phyloP scores from a whole-genome alignment of 2,797 vertebrate species.

The Vipera ursinii region DNA sequence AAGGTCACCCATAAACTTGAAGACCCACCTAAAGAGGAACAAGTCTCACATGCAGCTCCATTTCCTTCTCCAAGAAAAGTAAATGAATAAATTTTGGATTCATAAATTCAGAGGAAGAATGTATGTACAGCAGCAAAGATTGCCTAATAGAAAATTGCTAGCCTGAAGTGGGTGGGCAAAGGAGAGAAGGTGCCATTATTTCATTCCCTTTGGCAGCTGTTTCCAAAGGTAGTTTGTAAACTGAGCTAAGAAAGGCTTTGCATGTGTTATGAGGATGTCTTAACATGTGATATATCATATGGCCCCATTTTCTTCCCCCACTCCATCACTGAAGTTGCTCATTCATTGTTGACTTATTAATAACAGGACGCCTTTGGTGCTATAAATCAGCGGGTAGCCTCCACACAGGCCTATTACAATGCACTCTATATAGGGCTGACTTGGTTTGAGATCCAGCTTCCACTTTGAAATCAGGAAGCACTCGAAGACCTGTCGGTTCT shows the following conservation, averaged over 20 bases:
- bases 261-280: neutral
- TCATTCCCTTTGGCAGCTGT: neutral
- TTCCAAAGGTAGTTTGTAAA: neutral
- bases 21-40: neutral
- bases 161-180: neutral
- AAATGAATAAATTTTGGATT: neutral
- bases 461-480: neutral
- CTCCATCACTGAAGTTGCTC: neutral
- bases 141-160: neutral
- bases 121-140: neutral
- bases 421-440: neutral
- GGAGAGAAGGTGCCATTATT: neutral
- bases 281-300: neutral
- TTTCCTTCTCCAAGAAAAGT: neutral
- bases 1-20: constrained; percentile 25
- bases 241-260: neutral
- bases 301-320: neutral
- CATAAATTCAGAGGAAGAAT: neutral
- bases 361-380: neutral
- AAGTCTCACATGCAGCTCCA: neutral
- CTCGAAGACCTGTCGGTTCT: neutral
- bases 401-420: neutral
- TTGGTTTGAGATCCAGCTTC: neutral
- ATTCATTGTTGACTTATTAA: neutral
- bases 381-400: neutral